Conservation (phyloP, 2,797 vertebrate species). For the Anabas testudineus region DNA sequence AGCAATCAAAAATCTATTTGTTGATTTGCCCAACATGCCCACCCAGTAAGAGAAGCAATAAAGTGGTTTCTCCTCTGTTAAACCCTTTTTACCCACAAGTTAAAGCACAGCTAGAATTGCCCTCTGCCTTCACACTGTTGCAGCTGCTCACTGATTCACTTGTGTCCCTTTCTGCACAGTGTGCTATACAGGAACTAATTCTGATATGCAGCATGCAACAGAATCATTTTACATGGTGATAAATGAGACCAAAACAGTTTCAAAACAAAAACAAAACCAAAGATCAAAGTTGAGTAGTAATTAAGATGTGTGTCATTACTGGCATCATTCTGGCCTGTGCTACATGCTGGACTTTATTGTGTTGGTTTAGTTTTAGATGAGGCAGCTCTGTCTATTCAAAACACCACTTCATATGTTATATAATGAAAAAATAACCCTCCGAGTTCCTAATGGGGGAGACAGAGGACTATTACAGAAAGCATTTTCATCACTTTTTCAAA, state of each 20-base stretch:
- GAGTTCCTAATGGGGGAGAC: background rate
- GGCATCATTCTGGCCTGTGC: background rate
- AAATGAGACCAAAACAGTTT: background rate
- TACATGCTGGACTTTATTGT: background rate
- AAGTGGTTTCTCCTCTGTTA: constrained; percentile 25
- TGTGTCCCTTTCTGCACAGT: background rate
- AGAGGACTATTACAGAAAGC: background rate
- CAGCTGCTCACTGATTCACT: background rate
- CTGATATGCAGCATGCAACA: background rate
- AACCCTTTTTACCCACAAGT: constrained; percentile 24
- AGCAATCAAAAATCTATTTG: constrained; percentile 53
- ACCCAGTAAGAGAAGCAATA: constrained; percentile 13
- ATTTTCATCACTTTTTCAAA: constrained; percentile 17
- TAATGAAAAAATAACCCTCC: background rate
- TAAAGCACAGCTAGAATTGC: constrained; percentile 24
- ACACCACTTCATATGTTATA: constrained; percentile 3
- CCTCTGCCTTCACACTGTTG: constrained; percentile 9
- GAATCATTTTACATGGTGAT: background rate
- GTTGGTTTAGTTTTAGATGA: background rate
- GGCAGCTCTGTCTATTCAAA: background rate
- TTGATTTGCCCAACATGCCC: constrained; percentile 32
- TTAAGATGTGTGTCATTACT: background rate
- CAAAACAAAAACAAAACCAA: background rate
- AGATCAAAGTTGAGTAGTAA: background rate
- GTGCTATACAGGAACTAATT: background rate